A percentile compares a stretch with the other conserved stretches of the same genome.
phyloP scores from a whole-genome alignment of 2,797 vertebrate species.

The Philypnodon macrostomus region DNA sequence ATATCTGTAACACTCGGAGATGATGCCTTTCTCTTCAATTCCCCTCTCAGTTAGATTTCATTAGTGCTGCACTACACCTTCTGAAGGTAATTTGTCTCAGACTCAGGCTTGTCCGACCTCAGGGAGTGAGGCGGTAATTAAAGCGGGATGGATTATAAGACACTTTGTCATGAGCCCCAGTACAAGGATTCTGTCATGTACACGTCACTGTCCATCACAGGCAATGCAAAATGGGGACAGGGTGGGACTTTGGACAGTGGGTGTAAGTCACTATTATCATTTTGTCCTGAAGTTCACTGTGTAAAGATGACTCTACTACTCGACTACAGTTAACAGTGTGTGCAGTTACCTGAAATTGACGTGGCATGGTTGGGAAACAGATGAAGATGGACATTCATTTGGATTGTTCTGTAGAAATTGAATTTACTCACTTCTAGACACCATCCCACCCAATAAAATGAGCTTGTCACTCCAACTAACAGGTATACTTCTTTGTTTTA shows the following conservation, averaged over 20 bases:
- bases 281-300: not conserved
- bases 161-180: conserved; percentile 12
- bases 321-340: too few species aligned
- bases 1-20: conserved; percentile 27
- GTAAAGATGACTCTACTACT: too few species aligned
- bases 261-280: too few species aligned
- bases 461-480: too few species aligned
- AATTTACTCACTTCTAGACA: too few species aligned
- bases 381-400: too few species aligned
- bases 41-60: conserved; percentile 46
- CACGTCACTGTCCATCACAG: conserved; percentile 1
- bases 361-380: too few species aligned
- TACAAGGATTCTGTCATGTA: not conserved
- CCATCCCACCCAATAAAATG: too few species aligned
- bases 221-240: not conserved
- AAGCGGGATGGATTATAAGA: conserved; percentile 19
- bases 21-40: conserved; percentile 33
- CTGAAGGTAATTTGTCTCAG: conserved; percentile 33
- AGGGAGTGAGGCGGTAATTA: conserved; percentile 30
- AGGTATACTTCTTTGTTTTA: too few species aligned
- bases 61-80: conserved; percentile 31
- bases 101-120: conserved; percentile 17
- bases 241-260: not conserved
- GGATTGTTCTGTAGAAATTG: too few species aligned
- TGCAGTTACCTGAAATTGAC: too few species aligned